phyloP scores from a whole-genome alignment of 2,888 invertebrate species.

The Ctenicera cuprea region DNA sequence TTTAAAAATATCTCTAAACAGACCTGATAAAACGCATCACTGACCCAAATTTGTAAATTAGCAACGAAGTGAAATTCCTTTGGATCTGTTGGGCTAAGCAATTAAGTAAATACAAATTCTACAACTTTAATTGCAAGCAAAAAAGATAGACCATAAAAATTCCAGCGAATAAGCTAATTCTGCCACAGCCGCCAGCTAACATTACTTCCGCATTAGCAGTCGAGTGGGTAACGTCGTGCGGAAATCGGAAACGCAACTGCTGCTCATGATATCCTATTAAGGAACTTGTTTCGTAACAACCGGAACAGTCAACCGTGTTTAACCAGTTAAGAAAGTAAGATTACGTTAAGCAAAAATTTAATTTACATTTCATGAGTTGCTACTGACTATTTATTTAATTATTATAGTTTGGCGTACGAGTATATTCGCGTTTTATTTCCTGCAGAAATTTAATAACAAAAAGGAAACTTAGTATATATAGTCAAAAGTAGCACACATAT shows the following conservation, averaged over 20 bases:
- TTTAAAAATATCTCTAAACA: no score
- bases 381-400: neutral
- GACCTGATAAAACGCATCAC: no score
- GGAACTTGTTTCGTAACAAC: slow-evolving; percentile 40
- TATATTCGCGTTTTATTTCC: no score
- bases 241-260: slow-evolving; percentile 36
- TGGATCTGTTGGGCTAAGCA: no score
- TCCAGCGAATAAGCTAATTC: neutral
- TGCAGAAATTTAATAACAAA: no score
- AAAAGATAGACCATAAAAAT: neutral
- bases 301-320: slow-evolving; percentile 30
- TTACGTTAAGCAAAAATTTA: slow-evolving; percentile 16
- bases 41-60: no score
- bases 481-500: no score
- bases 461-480: no score
- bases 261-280: slow-evolving; percentile 11
- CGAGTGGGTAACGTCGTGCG: slow-evolving; percentile 23
- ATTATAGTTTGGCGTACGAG: no score
- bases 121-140: no score
- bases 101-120: no score
- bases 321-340: slow-evolving; percentile 28
- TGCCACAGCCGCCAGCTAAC: neutral
- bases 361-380: slow-evolving; percentile 2
- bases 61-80: no score
- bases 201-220: slow-evolving; percentile 31